phyloP scores from a whole-genome alignment of 2,888 invertebrate genomes.

The Eueremaeus valkanovi region DNA sequence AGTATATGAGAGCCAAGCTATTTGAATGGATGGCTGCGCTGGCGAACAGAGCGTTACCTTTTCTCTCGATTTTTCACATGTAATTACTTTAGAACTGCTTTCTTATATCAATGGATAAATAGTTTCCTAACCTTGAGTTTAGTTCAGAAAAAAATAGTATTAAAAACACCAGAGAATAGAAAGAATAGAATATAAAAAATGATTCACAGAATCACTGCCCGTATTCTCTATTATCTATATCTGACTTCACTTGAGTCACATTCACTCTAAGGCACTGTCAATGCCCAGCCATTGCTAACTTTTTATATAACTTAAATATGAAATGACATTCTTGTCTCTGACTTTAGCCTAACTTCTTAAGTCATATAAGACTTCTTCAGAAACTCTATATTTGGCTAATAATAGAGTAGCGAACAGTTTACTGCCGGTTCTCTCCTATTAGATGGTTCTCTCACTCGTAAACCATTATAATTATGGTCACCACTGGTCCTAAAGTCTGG shows the following conservation, averaged over 20 bases:
- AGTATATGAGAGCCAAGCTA: background rate
- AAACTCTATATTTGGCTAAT: background rate
- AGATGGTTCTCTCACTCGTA: constrained; percentile 2
- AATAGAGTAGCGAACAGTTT: background rate
- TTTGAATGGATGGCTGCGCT: constrained; percentile 15
- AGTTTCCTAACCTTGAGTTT: constrained; percentile 14
- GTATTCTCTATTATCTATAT: background rate
- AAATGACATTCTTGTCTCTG: background rate
- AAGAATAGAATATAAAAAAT: no score
- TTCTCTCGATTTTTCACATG: constrained; percentile 18
- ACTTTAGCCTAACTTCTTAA: background rate
- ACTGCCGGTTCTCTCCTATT: background rate
- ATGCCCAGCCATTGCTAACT: background rate
- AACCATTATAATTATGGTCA: constrained; percentile 22
- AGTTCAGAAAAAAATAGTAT: background rate
- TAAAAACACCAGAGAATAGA: background rate
- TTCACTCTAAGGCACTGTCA: background rate
- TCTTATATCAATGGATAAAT: constrained; percentile 7
- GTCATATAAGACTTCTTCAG: background rate
- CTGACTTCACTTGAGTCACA: background rate
- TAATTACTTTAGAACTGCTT: constrained; percentile 15
- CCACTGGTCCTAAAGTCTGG: background rate
- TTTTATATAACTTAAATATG: no score
- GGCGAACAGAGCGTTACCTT: constrained; percentile 27
- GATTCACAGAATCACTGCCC: background rate